Evolutionary conservation across 2,113 vertebrate genomes (phyloP), one percentile per base, ranked within the genome.

Genomic region (Australoheros scitulus): DNA sequence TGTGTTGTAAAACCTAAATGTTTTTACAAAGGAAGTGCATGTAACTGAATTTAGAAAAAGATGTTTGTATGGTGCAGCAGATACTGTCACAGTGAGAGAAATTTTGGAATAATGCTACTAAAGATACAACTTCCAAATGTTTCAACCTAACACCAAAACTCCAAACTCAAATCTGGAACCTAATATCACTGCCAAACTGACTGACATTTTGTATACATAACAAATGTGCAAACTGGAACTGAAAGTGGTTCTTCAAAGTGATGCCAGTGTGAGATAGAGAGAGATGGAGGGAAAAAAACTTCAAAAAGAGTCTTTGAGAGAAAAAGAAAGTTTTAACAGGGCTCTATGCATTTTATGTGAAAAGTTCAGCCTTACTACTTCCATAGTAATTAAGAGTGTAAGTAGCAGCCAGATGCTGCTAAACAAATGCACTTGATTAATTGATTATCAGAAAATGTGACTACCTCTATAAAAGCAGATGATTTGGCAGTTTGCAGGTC

Each of bases 211-310:
- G 68, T 72, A 52, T 52, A 34, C 47, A 72, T 55, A 72, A 34
- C 68, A 72, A 72, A 72, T 72, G 68, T 72, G 68, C 68, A 72
- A 72, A 52, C 47, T 72, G 68, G 68, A 72, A 72, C 68, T 34
- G 47, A 72, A 55, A 72, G 18, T 55, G 47, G 11, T 72, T 55
- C 26, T 55, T 72, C 68, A 72, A 11, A 34, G 26, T 32, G 68
- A 72, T 52, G 47, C 68, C 52, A 29, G 32, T 52, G 43, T 8
- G 7, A 32, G 52, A 68, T 2, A 38, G n/a, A 72, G 47, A 52
- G 52, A 68, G 36, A 38, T 2, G 11, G 32, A 72, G 47, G 32
- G 34, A 47, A 70, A 70, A 13, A 2, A 3, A 32, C 24, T 70
- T 70, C 3, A 5, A 50, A 50, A 70, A 32, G 41, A 47, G 65